These are phyloP conservation scores for Serinus canaria DNA, from an alignment of 2,113 vertebrate genomes.

Conservation along the genomic window DNA sequence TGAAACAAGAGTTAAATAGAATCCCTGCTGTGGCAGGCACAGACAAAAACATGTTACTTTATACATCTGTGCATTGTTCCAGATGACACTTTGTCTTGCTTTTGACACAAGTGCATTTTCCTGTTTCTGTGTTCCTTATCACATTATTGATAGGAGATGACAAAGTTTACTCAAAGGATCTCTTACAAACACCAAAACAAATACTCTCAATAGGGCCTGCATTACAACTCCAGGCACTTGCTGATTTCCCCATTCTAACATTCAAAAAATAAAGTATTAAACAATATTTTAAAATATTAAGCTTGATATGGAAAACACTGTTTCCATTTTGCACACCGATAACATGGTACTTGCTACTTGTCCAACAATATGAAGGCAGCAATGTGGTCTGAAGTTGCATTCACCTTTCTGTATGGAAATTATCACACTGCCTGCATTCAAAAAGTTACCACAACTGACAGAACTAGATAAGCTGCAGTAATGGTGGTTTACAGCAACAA, in stretches of 20 bases:
- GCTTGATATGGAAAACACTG: background rate
- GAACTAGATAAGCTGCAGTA: background rate
- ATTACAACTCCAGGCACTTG: background rate
- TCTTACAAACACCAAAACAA: background rate
- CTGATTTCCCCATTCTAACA: background rate
- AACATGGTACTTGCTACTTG: background rate
- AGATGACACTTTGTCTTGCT: background rate
- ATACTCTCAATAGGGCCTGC: background rate
- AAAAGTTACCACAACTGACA: background rate
- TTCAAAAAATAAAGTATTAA: background rate
- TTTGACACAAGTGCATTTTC: background rate
- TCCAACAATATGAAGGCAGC: background rate
- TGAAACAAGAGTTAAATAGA: background rate
- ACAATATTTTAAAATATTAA: background rate
- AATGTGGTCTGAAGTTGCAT: background rate
- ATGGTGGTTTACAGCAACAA: background rate
- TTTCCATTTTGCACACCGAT: background rate
- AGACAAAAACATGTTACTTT: background rate
- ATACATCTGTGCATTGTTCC: background rate
- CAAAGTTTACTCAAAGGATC: background rate
- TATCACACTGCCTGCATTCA: background rate
- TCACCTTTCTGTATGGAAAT: background rate
- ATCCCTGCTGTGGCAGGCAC: background rate
- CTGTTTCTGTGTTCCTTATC: background rate
- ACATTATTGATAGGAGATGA: background rate